A percentile compares a stretch with the other conserved stretches of the same genome.
Conservation (phyloP, 2,888 invertebrate species). For the Stenodera caucasica region DNA sequence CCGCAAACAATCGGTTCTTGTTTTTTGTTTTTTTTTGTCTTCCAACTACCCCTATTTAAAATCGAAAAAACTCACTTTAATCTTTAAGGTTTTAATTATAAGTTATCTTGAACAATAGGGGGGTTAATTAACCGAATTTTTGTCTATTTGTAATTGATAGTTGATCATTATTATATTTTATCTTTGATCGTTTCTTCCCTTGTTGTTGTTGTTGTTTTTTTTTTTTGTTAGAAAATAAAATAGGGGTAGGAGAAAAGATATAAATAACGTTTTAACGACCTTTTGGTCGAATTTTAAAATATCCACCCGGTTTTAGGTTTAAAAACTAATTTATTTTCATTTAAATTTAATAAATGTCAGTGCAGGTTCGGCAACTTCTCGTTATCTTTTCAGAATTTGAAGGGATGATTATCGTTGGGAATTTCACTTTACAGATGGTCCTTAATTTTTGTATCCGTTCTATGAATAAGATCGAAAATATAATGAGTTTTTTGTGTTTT, state of each 20-base stretch:
- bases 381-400: conserved; percentile 24
- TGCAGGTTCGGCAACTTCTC: conserved; percentile 25
- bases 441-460: neutral
- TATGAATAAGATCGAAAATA: no score
- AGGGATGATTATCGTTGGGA: conserved; percentile 23
- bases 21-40: no score
- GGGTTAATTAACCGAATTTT: conserved; percentile 26
- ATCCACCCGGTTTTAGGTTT: conserved; percentile 27
- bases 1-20: no score
- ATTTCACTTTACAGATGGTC: conserved; percentile 24
- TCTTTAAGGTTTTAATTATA: conserved; percentile 4
- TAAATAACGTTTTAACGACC: conserved; percentile 36
- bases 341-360: conserved; percentile 30
- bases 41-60: no score
- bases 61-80: no score
- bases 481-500: no score
- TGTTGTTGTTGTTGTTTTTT: conserved; percentile 17
- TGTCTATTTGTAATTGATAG: conserved; percentile 30
- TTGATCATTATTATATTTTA: conserved; percentile 23
- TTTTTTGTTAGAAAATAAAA: no score
- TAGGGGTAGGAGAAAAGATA: conserved; percentile 25
- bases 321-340: conserved; percentile 32
- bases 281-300: conserved; percentile 35
- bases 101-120: conserved; percentile 8
- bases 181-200: conserved; percentile 16